A percentile compares a stretch with the other conserved stretches of the same genome.
Evolutionary conservation across 2,888 invertebrate genomes (phyloP).

Genomic region (Nycteola revayana): DNA sequence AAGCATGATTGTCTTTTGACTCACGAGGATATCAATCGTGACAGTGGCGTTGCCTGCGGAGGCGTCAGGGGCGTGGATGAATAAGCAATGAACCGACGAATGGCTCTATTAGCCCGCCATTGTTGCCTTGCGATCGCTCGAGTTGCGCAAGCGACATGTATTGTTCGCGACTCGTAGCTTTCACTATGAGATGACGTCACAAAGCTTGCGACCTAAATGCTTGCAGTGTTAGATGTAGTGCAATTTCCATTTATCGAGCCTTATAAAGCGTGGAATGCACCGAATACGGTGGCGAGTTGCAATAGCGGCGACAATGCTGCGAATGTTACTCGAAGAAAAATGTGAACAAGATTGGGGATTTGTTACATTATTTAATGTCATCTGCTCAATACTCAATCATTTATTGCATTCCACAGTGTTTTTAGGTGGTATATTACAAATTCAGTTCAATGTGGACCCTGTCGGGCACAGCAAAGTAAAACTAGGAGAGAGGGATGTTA

Average conservation of each 20-base stretch:
- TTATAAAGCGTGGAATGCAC: conserved; percentile 50
- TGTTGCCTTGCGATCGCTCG: conserved; percentile 66
- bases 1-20: conserved; percentile 36
- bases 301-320: conserved; percentile 26
- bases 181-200: conserved; percentile 71
- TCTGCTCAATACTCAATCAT: too few species aligned
- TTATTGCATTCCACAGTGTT: too few species aligned
- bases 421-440: too few species aligned
- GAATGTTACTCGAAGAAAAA: conserved; percentile 29
- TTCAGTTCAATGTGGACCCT: too few species aligned
- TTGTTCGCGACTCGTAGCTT: conserved; percentile 72
- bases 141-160: conserved; percentile 77
- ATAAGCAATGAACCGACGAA: conserved; percentile 80
- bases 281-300: conserved; percentile 45
- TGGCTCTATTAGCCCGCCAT: conserved; percentile 79
- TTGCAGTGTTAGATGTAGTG: conserved; percentile 59
- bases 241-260: conserved; percentile 64
- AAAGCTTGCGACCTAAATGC: conserved; percentile 63
- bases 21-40: conserved; percentile 69
- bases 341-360: too few species aligned
- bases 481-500: too few species aligned
- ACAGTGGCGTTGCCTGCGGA: conserved; percentile 56
- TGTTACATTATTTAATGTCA: too few species aligned
- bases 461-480: too few species aligned
- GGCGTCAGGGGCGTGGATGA: conserved; percentile 80